These are phyloP conservation scores for Physeter macrocephalus DNA, from an alignment of 2,113 vertebrate species.

Conservation along the genomic window DNA sequence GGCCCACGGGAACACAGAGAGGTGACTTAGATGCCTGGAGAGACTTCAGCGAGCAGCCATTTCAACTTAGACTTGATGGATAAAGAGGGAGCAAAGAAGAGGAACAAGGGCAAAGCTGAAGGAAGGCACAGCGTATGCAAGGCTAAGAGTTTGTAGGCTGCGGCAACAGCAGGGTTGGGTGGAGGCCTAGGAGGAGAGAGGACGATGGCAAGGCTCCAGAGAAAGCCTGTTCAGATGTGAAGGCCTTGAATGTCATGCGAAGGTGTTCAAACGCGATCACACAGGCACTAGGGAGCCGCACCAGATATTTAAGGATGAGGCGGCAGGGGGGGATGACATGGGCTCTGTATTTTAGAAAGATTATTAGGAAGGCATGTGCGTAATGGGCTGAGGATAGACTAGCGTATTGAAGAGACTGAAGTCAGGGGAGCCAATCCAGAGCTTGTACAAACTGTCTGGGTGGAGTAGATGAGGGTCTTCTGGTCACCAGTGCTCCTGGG, in stretches of 20 bases:
- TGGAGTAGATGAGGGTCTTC: accelerated
- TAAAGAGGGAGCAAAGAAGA: not conserved
- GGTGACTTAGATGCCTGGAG: not conserved
- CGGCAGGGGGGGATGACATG: accelerated
- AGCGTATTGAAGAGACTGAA: not conserved
- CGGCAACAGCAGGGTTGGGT: accelerated
- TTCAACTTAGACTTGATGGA: not conserved
- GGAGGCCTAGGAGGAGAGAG: not conserved
- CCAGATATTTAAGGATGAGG: not conserved
- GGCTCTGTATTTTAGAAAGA: not conserved
- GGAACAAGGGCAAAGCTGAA: too few relatives aligned
- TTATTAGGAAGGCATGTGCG: accelerated
- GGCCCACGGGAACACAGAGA: accelerated
- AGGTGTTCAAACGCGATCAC: not conserved
- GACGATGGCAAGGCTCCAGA: not conserved
- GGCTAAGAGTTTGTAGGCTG: accelerated
- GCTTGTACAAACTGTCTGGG: accelerated
- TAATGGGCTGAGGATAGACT: not conserved
- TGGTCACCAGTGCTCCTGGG: not conserved
- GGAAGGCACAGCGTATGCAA: accelerated
- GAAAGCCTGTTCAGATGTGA: accelerated
- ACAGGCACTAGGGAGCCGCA: not conserved
- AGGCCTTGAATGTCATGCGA: accelerated
- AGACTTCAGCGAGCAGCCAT: not conserved
- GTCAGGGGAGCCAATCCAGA: accelerated